Conservation (phyloP, 2,797 vertebrate species). For the Acridotheres tristis region DNA sequence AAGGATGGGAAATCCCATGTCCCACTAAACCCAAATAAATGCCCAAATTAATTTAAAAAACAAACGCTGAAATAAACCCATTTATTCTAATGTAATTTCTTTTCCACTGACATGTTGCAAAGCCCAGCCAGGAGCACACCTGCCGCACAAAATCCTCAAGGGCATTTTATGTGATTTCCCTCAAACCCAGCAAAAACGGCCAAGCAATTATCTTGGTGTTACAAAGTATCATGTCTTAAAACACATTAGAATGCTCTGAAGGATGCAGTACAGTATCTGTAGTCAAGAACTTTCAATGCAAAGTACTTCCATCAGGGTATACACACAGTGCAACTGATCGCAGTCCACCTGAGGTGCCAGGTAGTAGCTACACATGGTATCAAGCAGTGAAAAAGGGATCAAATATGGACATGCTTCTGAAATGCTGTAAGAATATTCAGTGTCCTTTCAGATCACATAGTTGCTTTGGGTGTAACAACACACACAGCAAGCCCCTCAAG, state of each 20-base stretch:
- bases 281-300: not conserved
- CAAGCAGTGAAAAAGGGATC: not conserved
- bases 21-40: conserved; percentile 50
- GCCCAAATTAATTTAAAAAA: conserved; percentile 7
- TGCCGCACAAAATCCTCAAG: not conserved
- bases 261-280: not conserved
- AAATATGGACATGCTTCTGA: not conserved
- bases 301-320: not conserved
- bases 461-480: not conserved
- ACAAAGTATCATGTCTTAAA: not conserved
- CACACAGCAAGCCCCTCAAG: not conserved
- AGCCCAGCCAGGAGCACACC: not conserved
- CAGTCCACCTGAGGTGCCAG: not conserved
- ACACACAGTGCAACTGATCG: not conserved
- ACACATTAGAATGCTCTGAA: not conserved
- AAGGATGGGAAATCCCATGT: not conserved
- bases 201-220: not conserved
- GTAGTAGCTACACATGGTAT: not conserved
- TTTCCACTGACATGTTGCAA: not conserved
- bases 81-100: conserved; percentile 35
- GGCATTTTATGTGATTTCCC: not conserved
- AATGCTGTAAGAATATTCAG: not conserved
- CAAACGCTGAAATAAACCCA: conserved; percentile 5
- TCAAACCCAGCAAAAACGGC: not conserved
- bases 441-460: not conserved